Conservation (phyloP, 2,113 vertebrate species). For the Dissostichus mawsoni region DNA sequence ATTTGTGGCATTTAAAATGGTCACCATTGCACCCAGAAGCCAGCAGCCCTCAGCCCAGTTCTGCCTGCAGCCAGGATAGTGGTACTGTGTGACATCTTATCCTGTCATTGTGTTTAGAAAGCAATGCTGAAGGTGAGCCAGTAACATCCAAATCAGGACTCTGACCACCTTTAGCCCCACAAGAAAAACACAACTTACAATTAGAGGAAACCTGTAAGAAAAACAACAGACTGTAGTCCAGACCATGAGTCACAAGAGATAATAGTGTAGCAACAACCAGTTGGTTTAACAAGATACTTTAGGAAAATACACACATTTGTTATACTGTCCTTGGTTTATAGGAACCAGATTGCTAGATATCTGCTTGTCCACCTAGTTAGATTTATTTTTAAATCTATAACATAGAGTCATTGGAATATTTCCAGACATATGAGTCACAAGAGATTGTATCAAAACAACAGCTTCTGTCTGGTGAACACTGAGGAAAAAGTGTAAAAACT, state of each 20-base stretch:
- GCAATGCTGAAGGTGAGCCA: conserved; percentile 31
- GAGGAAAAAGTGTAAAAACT: not conserved
- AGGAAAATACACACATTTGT: no score
- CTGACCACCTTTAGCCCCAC: conserved; percentile 26
- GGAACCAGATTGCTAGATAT: no score
- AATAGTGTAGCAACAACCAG: not conserved
- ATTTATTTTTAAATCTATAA: no score
- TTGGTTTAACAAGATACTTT: no score
- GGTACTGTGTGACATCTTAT: conserved; percentile 61
- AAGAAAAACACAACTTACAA: conserved; percentile 64
- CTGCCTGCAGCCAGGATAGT: conserved; percentile 32
- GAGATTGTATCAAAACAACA: conserved; percentile 33
- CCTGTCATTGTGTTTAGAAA: conserved; percentile 70
- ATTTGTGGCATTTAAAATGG: conserved; percentile 36
- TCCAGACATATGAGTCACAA: conserved; percentile 40
- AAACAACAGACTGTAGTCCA: conserved; percentile 31
- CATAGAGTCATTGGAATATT: no score
- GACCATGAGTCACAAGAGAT: conserved; percentile 46
- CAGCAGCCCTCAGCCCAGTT: conserved; percentile 22
- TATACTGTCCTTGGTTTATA: no score
- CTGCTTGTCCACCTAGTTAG: no score
- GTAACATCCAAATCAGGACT: conserved; percentile 59
- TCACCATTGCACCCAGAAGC: conserved; percentile 9
- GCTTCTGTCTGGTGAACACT: conserved; percentile 35
- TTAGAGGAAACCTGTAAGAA: conserved; percentile 58